phyloP scores from a whole-genome alignment of 2,888 invertebrate species.

The Dastarcus helophoroides region DNA sequence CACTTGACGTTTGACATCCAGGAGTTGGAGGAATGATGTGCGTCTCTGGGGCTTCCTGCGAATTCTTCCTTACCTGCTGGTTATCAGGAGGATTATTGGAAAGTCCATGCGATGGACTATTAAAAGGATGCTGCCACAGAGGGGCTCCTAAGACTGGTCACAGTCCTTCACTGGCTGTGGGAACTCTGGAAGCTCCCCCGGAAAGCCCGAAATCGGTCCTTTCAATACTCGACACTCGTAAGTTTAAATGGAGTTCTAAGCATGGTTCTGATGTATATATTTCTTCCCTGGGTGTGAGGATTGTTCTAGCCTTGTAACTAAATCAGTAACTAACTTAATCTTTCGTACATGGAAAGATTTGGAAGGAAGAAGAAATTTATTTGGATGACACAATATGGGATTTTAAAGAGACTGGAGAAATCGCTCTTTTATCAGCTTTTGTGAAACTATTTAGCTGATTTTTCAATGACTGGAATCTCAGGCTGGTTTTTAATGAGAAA shows the following conservation, averaged over 20 bases:
- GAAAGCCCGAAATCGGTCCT: constrained; percentile 47
- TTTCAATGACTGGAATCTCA: too few relatives aligned
- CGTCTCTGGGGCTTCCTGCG: constrained; percentile 62
- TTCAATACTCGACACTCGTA: constrained; percentile 39
- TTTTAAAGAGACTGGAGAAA: too few relatives aligned
- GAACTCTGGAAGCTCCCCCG: constrained; percentile 46
- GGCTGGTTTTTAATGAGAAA: too few relatives aligned
- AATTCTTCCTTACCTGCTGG: constrained; percentile 88
- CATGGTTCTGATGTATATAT: too few relatives aligned
- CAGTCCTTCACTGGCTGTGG: constrained; percentile 53
- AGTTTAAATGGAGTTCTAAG: too few relatives aligned
- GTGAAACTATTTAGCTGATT: too few relatives aligned
- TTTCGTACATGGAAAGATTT: background rate
- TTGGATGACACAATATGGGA: too few relatives aligned
- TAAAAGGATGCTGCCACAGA: constrained; percentile 81
- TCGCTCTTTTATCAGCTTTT: too few relatives aligned
- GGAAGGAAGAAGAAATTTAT: background rate
- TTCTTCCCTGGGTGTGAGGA: too few relatives aligned
- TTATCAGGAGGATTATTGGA: constrained; percentile 78
- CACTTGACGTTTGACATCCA: too few relatives aligned
- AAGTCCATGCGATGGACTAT: constrained; percentile 61
- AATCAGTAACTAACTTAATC: too few relatives aligned
- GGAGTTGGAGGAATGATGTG: constrained; percentile 8
- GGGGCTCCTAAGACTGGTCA: constrained; percentile 52
- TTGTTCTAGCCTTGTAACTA: too few relatives aligned